These are phyloP conservation scores for Sparus aurata DNA, from an alignment of 2,797 vertebrate species.

Conservation along the genomic window DNA sequence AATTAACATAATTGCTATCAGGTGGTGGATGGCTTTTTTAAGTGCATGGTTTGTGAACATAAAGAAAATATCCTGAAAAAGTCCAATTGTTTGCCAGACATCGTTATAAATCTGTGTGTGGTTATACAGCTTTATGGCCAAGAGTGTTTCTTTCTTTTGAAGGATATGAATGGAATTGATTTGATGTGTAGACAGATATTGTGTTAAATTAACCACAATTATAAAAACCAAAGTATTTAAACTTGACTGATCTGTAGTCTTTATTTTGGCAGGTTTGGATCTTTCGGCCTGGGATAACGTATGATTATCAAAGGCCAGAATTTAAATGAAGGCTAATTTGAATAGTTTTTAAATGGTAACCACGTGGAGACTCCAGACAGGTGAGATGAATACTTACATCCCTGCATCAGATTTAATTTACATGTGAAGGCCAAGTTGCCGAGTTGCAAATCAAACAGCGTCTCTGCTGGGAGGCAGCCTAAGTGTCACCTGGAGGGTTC, in stretches of 20 bases:
- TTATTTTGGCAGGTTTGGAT: slow-evolving; percentile 10
- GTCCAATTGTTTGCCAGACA: slow-evolving; percentile 25
- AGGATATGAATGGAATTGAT: background rate
- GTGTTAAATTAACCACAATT: slow-evolving; percentile 2
- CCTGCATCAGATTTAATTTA: slow-evolving; percentile 52
- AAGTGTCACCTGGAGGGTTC: slow-evolving; percentile 50
- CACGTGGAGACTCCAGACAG: slow-evolving; percentile 32
- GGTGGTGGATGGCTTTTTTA: slow-evolving; percentile 46
- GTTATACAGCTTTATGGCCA: slow-evolving; percentile 17
- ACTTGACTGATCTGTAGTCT: background rate
- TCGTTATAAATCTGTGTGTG: slow-evolving; percentile 26
- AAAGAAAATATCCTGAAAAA: slow-evolving; percentile 42
- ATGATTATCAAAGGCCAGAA: slow-evolving; percentile 57
- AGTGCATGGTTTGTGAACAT: slow-evolving; percentile 34
- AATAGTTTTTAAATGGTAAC: slow-evolving; percentile 61
- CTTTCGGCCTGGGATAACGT: background rate
- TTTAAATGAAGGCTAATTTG: slow-evolving; percentile 49
- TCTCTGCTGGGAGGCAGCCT: slow-evolving; percentile 54
- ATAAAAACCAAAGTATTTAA: slow-evolving; percentile 3
- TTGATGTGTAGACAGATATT: background rate
- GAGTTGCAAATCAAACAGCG: slow-evolving; percentile 52
- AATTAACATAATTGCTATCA: slow-evolving; percentile 53
- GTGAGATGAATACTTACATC: slow-evolving; percentile 61
- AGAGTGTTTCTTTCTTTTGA: background rate
- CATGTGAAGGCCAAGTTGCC: slow-evolving; percentile 49